Evolutionary conservation across 2,797 vertebrate species (phyloP), one percentile per base, ranked within the genome.

Genomic region (Lepus townsendii): DNA sequence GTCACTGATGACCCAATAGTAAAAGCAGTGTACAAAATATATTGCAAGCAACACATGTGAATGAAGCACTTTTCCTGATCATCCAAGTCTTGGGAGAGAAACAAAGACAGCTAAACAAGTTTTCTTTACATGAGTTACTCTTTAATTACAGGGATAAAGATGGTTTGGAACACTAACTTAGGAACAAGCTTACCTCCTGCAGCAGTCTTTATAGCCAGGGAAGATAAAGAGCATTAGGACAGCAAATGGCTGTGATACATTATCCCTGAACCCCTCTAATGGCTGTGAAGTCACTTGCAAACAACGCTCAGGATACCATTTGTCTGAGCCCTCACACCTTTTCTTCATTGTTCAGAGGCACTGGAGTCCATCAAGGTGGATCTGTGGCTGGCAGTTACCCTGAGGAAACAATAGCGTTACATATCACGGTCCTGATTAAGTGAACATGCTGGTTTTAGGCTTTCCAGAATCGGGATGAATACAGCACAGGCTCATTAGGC

Each of bases 281-380:
- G 62, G 32, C 83, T 13, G 57, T 19, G 57, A 20, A 50, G 50
- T 10, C 7, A 24, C 83, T 54, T 52, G 42, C 19, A 65, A 86
- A 89, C 93, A 73, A 65, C 68, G 32, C 79, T 71, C 75, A 47
- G 42, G 84, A 27, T 2, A 1, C 69, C 60, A 8, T 22, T 85
- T 79, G 63, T 17, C 38, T 10, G n/a, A 17, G 8, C 62, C 50
- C 50, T 22, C 12, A 13, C 4, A 5, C 35, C 71, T 92, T 71
- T 71, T 16, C 26, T 27, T 80, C 88, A 87, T 78, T 78, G 82
- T 92, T 91, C 27, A 69, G 72, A 95, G 68, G 69, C 78, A 20
- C 0, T 14, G 71, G 73, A 57, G 78, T 91, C 50, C 65, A 84
- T 93, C 89, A 91, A n/a, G 68, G 16, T 54, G 30, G 57, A 71